A percentile compares a stretch with the other conserved stretches of the same genome.
Conservation (phyloP, 2,113 vertebrate genomes). For the Zingel zingel region DNA sequence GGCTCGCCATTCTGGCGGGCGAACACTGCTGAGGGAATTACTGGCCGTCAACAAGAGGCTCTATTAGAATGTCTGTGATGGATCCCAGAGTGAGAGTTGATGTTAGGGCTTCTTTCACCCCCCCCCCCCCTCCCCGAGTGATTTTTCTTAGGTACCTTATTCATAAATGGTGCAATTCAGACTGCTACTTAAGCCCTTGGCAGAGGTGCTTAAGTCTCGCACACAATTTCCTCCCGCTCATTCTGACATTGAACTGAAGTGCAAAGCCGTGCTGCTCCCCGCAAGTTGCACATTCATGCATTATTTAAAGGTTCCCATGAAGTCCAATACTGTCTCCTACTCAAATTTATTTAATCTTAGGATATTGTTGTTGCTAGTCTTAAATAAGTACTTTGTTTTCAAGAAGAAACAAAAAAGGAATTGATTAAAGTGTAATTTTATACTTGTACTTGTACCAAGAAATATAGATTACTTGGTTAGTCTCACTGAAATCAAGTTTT, state of each 20-base stretch:
- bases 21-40: constrained; percentile 68
- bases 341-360: not conserved
- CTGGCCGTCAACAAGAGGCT: constrained; percentile 59
- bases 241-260: constrained; percentile 74
- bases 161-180: constrained; percentile 76
- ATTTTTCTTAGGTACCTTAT: constrained; percentile 56
- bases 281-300: constrained; percentile 52
- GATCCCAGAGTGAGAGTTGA: constrained; percentile 69
- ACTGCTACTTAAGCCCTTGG: constrained; percentile 67
- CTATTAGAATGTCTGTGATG: constrained; percentile 72
- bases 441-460: not conserved
- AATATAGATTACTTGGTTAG: not conserved
- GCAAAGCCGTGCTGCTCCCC: constrained; percentile 52
- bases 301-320: constrained; percentile 49
- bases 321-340: not conserved
- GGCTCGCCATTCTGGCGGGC: constrained; percentile 41
- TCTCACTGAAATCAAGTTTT: not conserved
- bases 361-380: not conserved
- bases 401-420: no score
- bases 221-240: constrained; percentile 53
- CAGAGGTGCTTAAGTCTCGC: constrained; percentile 69
- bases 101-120: constrained; percentile 34
- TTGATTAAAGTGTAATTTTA: not conserved
- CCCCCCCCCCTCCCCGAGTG: no score
- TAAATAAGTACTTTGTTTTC: not conserved